Evolutionary conservation across 2,888 invertebrate species (phyloP), one percentile per base, ranked within the genome.

Genomic region (Bugula neritina): DNA sequence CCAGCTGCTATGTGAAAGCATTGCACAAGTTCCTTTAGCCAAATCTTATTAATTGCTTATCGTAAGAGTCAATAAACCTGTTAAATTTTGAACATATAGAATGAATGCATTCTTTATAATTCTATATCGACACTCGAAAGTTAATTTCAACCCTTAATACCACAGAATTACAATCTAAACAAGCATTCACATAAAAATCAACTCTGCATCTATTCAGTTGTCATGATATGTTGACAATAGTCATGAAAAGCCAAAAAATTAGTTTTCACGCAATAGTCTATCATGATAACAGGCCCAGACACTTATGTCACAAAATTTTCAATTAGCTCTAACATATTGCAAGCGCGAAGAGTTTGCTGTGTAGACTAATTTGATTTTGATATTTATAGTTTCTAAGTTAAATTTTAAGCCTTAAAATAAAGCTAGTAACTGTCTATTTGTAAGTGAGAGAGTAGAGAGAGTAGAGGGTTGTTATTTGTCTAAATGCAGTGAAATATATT

Each of bases 81-180:
- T 10, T 43, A 43, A 43, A 43, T 43, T 10, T 17, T 43, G 17
- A 43, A 17, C 43, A 5, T 43, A 43, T 5, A 43, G 10, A n/a
- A 43, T 43, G 63, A 25, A 63, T 10, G 10, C 27, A 25, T 25
- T 25, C 21, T 25, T 43, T 43, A 43, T 43, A 17, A 34, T 63
- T 63, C 10, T 63, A 31, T 63, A 31, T 63, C 31, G 31, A 63
- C 63, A 63, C 31, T 63, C n/a, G 27, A 63, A 63, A 63, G 63
- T 63, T 63, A 63, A 63, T 63, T 63, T 63, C 43, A 43, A 43
- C 43, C 43, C 43, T 5, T 43, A 43, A 43, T 43, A 43, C 43
- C 43, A 43, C 43, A 43, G 17, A 43, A 43, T 43, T 43, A 43
- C 43, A 43, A 43, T 5, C 43, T 43, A 5, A 17, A 43, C 3